phyloP scores from a whole-genome alignment of 2,888 invertebrate species.

The Octonoba sinensis region DNA sequence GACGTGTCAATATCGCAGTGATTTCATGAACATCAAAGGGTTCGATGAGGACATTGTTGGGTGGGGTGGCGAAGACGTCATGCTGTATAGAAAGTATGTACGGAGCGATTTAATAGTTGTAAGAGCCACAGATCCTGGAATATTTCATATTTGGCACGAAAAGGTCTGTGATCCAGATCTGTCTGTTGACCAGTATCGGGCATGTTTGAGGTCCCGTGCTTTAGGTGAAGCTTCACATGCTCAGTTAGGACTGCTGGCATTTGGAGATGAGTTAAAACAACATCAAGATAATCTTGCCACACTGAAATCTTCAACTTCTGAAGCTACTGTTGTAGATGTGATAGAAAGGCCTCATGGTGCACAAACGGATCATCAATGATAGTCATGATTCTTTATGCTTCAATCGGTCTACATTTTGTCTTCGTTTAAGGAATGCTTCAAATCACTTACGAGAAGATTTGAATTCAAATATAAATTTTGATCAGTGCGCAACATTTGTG shows the following conservation, averaged over 20 bases:
- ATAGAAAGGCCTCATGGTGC: constrained; percentile 41
- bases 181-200: constrained; percentile 80
- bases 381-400: neutral
- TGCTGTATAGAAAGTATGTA: constrained; percentile 83
- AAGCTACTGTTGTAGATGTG: constrained; percentile 32
- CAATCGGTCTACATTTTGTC: too few relatives aligned
- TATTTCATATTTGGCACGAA: constrained; percentile 85
- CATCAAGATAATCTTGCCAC: constrained; percentile 40
- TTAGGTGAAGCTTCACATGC: constrained; percentile 84
- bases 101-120: constrained; percentile 81
- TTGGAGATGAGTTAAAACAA: constrained; percentile 57
- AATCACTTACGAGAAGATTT: too few relatives aligned
- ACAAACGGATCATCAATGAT: constrained; percentile 15
- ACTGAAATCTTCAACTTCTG: constrained; percentile 8
- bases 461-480: too few relatives aligned
- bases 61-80: constrained; percentile 85
- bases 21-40: constrained; percentile 80
- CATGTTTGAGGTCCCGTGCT: constrained; percentile 81
- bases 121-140: constrained; percentile 83
- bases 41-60: constrained; percentile 83
- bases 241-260: constrained; percentile 74
- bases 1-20: constrained; percentile 85
- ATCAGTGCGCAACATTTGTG: too few relatives aligned
- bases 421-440: too few relatives aligned
- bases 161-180: constrained; percentile 76